Percentiles rank a stretch among this genome's conserved stretches.
These are phyloP conservation scores for Tiphia femorata DNA, from an alignment of 2,888 invertebrate species.

Conservation along the genomic window DNA sequence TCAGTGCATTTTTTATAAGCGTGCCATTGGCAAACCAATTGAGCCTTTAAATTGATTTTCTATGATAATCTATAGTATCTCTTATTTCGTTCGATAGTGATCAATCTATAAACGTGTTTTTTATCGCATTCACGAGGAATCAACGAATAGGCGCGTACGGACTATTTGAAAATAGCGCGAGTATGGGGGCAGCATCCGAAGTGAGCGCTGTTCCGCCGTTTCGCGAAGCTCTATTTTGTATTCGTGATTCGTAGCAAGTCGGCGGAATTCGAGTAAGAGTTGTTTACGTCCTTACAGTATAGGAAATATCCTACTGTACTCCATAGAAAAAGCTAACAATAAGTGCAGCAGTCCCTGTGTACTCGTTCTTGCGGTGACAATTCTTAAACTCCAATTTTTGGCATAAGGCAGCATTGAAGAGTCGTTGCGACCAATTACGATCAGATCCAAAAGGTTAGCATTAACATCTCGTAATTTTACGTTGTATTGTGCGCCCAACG, in stretches of 20 bases:
- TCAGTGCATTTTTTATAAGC: too few relatives aligned
- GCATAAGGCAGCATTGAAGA: conserved; percentile 21
- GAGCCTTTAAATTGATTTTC: too few relatives aligned
- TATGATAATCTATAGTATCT: too few relatives aligned
- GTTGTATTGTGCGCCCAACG: neutral
- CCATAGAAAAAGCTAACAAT: conserved; percentile 10
- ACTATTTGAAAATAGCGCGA: conserved; percentile 57
- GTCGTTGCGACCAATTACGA: conserved; percentile 21
- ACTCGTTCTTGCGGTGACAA: conserved; percentile 8
- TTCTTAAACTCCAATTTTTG: conserved; percentile 6
- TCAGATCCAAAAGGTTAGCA: conserved; percentile 30
- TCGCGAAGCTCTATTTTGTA: conserved; percentile 55
- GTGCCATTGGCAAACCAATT: too few relatives aligned
- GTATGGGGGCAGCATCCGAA: conserved; percentile 46
- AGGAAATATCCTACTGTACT: conserved; percentile 22
- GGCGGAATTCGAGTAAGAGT: conserved; percentile 54
- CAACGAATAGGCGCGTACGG: conserved; percentile 35
- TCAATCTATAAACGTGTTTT: conserved; percentile 3
- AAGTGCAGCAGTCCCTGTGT: conserved; percentile 6
- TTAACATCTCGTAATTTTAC: conserved; percentile 23
- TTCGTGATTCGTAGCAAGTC: conserved; percentile 52
- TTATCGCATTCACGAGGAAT: neutral
- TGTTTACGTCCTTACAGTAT: conserved; percentile 52
- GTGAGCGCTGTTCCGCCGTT: conserved; percentile 54
- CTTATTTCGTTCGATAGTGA: too few relatives aligned